phyloP scores from a whole-genome alignment of 2,113 vertebrate genomes.

The Mustela nigripes region DNA sequence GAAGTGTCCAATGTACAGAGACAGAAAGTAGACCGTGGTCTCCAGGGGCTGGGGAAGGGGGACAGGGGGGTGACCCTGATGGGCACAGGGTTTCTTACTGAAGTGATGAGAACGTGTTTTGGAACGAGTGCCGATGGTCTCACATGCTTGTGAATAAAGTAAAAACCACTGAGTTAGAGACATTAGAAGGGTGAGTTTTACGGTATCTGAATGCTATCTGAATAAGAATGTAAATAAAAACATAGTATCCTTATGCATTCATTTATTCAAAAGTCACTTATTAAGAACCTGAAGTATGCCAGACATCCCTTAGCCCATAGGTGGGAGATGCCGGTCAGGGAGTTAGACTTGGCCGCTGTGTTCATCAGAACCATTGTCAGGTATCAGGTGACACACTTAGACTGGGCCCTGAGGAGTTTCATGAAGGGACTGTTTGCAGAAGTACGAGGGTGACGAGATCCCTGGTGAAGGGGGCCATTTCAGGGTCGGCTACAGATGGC shows the following conservation, averaged over 20 bases:
- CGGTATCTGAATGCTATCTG: background rate
- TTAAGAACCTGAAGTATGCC: background rate
- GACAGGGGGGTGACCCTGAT: background rate
- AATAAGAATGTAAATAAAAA: conserved; percentile 40
- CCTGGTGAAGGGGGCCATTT: background rate
- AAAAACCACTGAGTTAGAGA: background rate
- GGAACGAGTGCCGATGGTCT: background rate
- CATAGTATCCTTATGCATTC: background rate
- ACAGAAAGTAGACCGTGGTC: background rate
- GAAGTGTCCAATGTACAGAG: background rate
- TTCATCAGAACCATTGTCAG: background rate
- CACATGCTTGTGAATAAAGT: background rate
- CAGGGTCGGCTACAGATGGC: background rate
- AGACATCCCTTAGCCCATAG: background rate
- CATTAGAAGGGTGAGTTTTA: background rate
- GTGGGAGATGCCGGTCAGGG: background rate
- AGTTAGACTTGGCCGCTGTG: fast-evolving
- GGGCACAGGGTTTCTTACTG: background rate
- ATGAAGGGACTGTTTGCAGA: background rate
- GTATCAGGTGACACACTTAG: background rate
- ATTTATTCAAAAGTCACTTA: background rate
- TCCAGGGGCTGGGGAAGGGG: background rate
- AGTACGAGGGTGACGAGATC: no score
- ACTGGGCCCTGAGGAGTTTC: background rate
- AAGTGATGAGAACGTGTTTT: background rate